Conservation (phyloP, 1,140 invertebrate genomes). For the Drosophila fuyamai region DNA sequence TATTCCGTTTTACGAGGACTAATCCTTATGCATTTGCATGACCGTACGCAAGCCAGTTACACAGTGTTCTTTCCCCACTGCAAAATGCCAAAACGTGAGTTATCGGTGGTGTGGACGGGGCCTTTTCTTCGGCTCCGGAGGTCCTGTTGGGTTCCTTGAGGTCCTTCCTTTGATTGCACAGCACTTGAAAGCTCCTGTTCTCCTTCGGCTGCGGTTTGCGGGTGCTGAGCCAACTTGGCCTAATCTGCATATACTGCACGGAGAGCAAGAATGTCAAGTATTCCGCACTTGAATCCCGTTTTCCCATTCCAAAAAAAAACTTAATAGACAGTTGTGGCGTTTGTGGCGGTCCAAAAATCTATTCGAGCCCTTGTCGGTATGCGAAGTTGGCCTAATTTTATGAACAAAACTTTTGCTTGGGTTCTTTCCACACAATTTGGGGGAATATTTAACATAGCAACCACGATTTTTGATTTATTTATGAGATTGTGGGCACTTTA, state of each 20-base stretch:
- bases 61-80: background rate
- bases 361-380: background rate
- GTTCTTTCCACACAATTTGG: background rate
- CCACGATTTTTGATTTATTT: constrained; percentile 1
- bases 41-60: constrained; percentile 17
- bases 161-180: constrained; percentile 49
- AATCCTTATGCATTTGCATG: constrained; percentile 49
- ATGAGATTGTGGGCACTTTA: constrained; percentile 3
- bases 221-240: constrained; percentile 23
- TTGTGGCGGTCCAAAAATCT: constrained; percentile 1
- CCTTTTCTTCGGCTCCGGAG: constrained; percentile 9
- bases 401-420: constrained; percentile 3
- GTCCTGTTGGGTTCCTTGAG: constrained; percentile 4
- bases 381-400: constrained; percentile 6
- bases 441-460: constrained; percentile 5
- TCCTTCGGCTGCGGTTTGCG: constrained; percentile 27
- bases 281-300: constrained; percentile 24
- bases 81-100: background rate
- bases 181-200: constrained; percentile 49
- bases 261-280: constrained; percentile 41
- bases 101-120: constrained; percentile 21
- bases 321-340: background rate
- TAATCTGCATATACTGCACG: constrained; percentile 57
- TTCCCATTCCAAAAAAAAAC: constrained; percentile 6
- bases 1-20: constrained; percentile 27